phyloP scores from a whole-genome alignment of 2,888 invertebrate species.

The Latrodectus hesperus region DNA sequence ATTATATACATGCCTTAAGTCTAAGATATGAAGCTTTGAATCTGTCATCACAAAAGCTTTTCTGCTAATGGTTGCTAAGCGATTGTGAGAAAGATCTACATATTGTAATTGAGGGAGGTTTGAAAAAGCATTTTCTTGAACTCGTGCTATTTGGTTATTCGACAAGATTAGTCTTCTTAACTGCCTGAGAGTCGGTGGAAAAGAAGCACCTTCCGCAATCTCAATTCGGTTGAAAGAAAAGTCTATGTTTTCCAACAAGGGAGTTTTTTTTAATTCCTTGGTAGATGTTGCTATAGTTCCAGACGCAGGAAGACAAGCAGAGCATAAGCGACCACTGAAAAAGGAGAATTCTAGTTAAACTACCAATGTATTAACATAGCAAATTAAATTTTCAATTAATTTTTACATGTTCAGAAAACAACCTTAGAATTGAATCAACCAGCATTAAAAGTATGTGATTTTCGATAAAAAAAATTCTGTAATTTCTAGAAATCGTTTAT shows the following conservation, averaged over 20 bases:
- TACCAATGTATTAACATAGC: too few relatives aligned
- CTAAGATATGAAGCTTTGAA: background rate
- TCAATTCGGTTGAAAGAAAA: constrained; percentile 44
- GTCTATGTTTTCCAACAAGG: constrained; percentile 23
- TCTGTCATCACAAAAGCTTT: constrained; percentile 29
- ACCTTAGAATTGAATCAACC: too few relatives aligned
- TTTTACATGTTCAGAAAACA: too few relatives aligned
- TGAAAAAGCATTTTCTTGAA: constrained; percentile 51
- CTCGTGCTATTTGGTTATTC: constrained; percentile 22
- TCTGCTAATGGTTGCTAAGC: constrained; percentile 24
- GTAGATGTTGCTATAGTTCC: constrained; percentile 17
- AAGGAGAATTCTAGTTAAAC: background rate
- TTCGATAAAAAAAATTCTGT: too few relatives aligned
- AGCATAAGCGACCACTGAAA: constrained; percentile 29
- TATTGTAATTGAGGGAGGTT: constrained; percentile 11
- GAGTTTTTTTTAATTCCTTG: constrained; percentile 18
- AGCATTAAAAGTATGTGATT: too few relatives aligned
- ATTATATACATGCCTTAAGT: constrained; percentile 29
- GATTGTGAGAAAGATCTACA: constrained; percentile 50
- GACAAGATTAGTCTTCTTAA: constrained; percentile 25
- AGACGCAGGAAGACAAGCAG: constrained; percentile 16
- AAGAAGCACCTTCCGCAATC: constrained; percentile 8
- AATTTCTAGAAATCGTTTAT: too few relatives aligned
- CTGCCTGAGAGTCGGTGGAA: constrained; percentile 13
- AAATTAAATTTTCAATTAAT: too few relatives aligned